Base-by-base conservation (phyloP, 2,888 invertebrate genomes). In the Chirona hameri region DNA sequence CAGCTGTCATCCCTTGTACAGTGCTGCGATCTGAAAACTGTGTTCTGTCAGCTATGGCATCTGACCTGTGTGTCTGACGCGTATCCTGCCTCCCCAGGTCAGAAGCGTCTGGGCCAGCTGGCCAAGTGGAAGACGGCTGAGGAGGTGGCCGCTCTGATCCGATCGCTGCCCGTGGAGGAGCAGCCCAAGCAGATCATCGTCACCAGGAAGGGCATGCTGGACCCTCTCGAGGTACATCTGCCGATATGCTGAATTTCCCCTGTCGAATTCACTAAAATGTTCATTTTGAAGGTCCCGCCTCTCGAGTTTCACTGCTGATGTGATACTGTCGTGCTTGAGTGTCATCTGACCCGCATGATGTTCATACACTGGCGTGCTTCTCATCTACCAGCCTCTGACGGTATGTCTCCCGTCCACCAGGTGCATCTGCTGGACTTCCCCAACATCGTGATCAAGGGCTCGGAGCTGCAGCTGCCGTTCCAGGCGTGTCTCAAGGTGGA, bases 101-200 rank as follows among this genome's bases (percentile, higher is more conserved):
- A 85, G 83, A 85, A 85, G 81, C 85, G 85, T 85, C 83, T 85
- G 9, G 85, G 85, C 81, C 87, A 94, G 91, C 91, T 99, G 89
- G 99, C 99, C 18, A 99, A 99, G 89, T 99, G 99, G 99, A 99
- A 99, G 90, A 99, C 99, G 0, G 99, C 99, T 82, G 99, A 99
- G 90, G 99, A 99, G 93, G 99, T 99, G 27, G 99, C 99, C 0
- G 99, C 99, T 57, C 90, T 99, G 86, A 99, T 99, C 92, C 93
- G 99, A 79, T 99, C 99, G 0, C 90, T 99, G 85, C 99, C 99
- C 0, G 99, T 99, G 9, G 99, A 99, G 89, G 99, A 99, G 89
- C 99, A 99, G 88, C 99, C 99, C 0, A 98, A 99, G 88, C 99
- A 99, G 90, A 99, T 99, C 88, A 99, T 99, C 88, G 99, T 99